These are phyloP conservation scores for Azemiops feae DNA, from an alignment of 2,113 vertebrate species.

Conservation along the genomic window DNA sequence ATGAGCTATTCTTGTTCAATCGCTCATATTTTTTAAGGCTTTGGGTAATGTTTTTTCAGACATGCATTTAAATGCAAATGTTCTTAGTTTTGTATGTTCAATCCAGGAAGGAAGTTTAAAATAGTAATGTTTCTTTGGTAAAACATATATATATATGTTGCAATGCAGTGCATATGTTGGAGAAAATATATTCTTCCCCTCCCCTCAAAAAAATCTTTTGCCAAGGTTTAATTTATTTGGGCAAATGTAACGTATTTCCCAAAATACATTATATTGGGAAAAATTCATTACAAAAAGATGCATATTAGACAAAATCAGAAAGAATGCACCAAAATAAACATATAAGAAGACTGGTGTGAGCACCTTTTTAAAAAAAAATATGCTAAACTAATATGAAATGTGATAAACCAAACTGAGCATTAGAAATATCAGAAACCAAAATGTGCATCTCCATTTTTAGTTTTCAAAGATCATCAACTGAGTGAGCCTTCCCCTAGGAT, in stretches of 20 bases:
- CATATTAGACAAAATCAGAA: not conserved
- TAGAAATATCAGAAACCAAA: not conserved
- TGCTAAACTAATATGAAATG: not conserved
- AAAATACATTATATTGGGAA: not conserved
- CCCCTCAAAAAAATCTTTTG: not conserved
- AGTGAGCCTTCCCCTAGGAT: too few species aligned
- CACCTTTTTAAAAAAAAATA: not conserved
- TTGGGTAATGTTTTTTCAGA: not conserved
- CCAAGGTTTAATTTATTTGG: too few species aligned
- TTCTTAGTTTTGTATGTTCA: not conserved
- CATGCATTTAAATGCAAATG: not conserved
- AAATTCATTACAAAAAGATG: not conserved
- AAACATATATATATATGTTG: not conserved
- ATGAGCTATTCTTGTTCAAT: not conserved
- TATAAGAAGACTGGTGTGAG: not conserved
- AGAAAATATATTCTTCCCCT: not conserved
- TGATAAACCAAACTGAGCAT: not conserved
- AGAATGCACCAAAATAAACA: not conserved
- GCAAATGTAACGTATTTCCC: not conserved
- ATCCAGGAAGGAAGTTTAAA: not conserved
- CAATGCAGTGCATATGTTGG: too few species aligned
- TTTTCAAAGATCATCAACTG: not conserved
- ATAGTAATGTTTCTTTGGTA: not conserved
- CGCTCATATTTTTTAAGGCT: not conserved
- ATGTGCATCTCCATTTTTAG: not conserved